These are phyloP conservation scores for Stichopus horrens DNA, from an alignment of 53 echinoderm and acorn worm species.

Conservation along the genomic window DNA sequence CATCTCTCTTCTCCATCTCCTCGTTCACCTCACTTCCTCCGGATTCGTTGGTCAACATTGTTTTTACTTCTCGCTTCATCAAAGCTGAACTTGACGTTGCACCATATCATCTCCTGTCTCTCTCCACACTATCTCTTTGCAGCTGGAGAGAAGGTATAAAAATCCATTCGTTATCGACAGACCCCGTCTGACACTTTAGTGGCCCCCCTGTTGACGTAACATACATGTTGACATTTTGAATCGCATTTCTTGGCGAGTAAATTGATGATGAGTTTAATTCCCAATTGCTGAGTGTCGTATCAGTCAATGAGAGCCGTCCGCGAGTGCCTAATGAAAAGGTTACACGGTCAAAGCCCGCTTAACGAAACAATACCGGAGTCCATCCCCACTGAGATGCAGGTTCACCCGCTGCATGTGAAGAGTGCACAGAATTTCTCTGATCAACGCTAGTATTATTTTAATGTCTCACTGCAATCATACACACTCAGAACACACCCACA, in stretches of 20 bases:
- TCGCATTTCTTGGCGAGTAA: conserved; percentile 24
- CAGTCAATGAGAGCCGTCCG: neutral
- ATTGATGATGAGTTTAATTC: conserved; percentile 50
- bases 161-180: neutral
- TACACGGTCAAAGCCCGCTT: conserved; percentile 17
- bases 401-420: neutral
- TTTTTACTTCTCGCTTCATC: neutral
- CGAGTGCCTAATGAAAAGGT: conserved; percentile 3
- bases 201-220: conserved; percentile 47
- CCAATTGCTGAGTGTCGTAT: conserved; percentile 14
- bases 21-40: neutral
- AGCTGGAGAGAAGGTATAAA: neutral
- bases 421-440: no score
- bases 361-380: conserved; percentile 10
- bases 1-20: neutral
- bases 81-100: neutral
- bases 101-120: no score
- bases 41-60: neutral
- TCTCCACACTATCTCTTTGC: no score
- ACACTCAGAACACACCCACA: no score
- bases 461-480: no score
- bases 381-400: neutral
- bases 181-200: conserved; percentile 7
- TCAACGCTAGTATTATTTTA: no score
- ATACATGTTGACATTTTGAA: conserved; percentile 48